These are phyloP conservation scores for Drosophila setosimentum DNA, from an alignment of 2,888 invertebrate species.

Conservation along the genomic window DNA sequence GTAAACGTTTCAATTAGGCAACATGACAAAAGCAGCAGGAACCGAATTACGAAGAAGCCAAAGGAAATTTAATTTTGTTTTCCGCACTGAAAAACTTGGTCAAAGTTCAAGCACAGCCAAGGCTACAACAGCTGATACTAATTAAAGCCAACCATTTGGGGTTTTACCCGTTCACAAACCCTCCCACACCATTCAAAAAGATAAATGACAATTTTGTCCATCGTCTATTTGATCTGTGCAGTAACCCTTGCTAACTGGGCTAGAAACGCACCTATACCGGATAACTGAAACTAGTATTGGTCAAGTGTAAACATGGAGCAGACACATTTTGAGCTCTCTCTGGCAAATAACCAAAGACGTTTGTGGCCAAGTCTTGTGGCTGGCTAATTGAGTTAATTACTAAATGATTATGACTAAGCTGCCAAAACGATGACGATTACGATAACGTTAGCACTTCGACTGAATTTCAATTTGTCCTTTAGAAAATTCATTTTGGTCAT, in stretches of 20 bases:
- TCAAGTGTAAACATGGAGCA: conserved; percentile 58
- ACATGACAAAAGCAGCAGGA: conserved; percentile 38
- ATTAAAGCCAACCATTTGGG: conserved; percentile 66
- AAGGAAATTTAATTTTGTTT: conserved; percentile 41
- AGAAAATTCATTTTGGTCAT: conserved; percentile 7
- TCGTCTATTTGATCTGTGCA: conserved; percentile 61
- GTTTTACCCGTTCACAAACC: neutral
- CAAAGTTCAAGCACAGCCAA: conserved; percentile 56
- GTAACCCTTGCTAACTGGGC: conserved; percentile 27
- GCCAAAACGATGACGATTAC: conserved; percentile 19
- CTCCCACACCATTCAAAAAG: conserved; percentile 20
- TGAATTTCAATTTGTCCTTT: conserved; percentile 4
- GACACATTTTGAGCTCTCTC: conserved; percentile 39
- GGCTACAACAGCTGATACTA: conserved; percentile 66
- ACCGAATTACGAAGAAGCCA: conserved; percentile 13
- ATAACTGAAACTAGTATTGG: conserved; percentile 9
- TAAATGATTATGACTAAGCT: conserved; percentile 46
- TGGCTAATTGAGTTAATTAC: conserved; percentile 69
- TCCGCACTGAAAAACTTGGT: conserved; percentile 53
- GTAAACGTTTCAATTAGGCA: conserved; percentile 72
- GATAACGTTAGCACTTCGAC: conserved; percentile 1
- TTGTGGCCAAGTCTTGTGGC: conserved; percentile 49
- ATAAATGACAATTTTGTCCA: conserved; percentile 70
- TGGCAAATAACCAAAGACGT: conserved; percentile 54
- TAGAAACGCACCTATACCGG: conserved; percentile 15